Evolutionary conservation across 2,113 vertebrate species (phyloP).

Genomic region (Zapornia atra): DNA sequence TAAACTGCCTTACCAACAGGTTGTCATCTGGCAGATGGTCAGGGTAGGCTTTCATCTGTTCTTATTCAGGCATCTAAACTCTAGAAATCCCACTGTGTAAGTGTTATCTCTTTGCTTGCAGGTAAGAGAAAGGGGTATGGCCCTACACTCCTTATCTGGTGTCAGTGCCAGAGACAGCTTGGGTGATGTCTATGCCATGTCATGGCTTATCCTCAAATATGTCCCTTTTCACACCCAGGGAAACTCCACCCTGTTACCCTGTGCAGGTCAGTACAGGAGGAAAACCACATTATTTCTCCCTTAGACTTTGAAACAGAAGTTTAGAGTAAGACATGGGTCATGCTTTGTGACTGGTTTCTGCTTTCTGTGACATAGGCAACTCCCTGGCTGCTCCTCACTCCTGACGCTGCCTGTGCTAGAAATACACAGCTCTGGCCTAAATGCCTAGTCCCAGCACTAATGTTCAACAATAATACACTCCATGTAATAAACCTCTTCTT

Average conservation of each 20-base stretch:
- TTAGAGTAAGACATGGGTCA: rapidly evolving
- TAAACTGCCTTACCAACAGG: background rate
- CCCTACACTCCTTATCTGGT: rapidly evolving
- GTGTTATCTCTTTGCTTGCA: background rate
- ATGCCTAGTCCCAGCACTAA: background rate
- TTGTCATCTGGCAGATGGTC: background rate
- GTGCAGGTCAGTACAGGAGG: background rate
- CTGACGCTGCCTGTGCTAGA: background rate
- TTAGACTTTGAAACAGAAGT: background rate
- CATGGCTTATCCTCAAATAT: background rate
- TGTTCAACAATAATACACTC: background rate
- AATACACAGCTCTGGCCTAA: background rate
- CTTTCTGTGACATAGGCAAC: background rate
- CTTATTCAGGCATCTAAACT: background rate
- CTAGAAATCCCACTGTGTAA: rapidly evolving
- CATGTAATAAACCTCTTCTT: slow-evolving; percentile 19
- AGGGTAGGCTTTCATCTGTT: background rate
- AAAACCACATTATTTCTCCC: background rate
- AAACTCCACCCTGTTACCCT: background rate
- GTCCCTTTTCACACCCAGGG: too few species aligned
- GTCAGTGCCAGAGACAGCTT: background rate
- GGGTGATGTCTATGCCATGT: background rate
- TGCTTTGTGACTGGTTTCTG: rapidly evolving
- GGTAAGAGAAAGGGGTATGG: background rate
- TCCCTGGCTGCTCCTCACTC: background rate